These are phyloP conservation scores for Rafetus swinhoei DNA, from an alignment of 2,113 vertebrate genomes.

Conservation along the genomic window DNA sequence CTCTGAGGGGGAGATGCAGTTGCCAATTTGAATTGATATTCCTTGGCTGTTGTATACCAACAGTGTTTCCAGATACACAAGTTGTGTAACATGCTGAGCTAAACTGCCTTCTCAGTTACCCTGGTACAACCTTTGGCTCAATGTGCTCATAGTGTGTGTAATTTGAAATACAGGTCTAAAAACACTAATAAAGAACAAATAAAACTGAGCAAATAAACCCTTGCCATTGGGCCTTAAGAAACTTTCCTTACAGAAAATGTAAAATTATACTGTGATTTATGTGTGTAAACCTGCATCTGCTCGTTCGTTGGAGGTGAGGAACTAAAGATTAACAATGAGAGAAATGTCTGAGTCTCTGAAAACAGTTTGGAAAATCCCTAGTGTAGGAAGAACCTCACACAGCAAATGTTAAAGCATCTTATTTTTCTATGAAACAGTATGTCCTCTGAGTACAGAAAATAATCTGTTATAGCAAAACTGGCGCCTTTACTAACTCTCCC, in stretches of 20 bases:
- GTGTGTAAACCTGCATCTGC: not conserved
- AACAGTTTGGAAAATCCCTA: not conserved
- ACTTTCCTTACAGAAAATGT: not conserved
- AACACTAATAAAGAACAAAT: not conserved
- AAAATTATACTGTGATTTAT: not conserved
- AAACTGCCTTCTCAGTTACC: not conserved
- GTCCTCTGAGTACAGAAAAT: constrained; percentile 18
- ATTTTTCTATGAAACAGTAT: not conserved
- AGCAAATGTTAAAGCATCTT: not conserved
- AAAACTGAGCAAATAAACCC: not conserved
- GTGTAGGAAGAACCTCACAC: not conserved
- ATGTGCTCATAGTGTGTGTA: not conserved
- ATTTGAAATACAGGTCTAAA: not conserved
- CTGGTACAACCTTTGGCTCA: not conserved
- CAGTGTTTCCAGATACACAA: not conserved
- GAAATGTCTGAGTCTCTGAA: not conserved
- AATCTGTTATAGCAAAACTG: not conserved
- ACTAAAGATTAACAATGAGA: not conserved
- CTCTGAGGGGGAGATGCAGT: not conserved
- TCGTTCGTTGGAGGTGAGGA: not conserved
- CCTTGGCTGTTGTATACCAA: not conserved
- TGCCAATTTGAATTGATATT: not conserved
- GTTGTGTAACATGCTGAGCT: not conserved
- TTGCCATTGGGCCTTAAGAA: not conserved
- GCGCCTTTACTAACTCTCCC: constrained; percentile 15